Base-by-base conservation (phyloP, 92 coral and sea anemone genomes). In the Desmophyllum pertusum region DNA sequence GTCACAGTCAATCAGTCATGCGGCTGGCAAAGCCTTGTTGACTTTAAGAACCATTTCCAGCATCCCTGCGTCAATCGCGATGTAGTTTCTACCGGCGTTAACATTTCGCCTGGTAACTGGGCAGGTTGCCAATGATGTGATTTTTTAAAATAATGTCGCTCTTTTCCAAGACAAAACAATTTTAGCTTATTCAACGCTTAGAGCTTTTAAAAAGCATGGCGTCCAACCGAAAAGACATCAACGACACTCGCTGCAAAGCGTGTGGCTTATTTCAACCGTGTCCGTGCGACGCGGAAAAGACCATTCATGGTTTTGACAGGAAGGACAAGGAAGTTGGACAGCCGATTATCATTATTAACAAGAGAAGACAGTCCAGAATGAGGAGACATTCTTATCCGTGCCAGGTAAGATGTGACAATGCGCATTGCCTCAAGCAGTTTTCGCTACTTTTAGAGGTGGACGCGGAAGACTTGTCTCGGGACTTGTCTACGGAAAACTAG, bases 211-310 rank as follows among this genome's bases (percentile, higher is more conserved):
- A 23, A 40, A 61, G 76, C 46, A 84, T 84, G 65, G 15, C 51
- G 36, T n/a, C 80, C 46, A 72, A 27, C 41, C 40, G 33, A 10
- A 84, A 76, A 75, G 87, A 87, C 71, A 79, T 94, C 17, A 78
- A 92, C 46, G 90, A 80, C 69, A 87, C 87, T 27, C 92, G 98
- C 41, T 94, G 98, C 55, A 83, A 43, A n/a, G 81, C 37, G 21
- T 94, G 98, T 75, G 92, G 95, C 46, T 57, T 94, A 23, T 84
- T 94, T 74, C 84, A 81, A 83, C 98, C 98, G 37, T 94, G 98
- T 70, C 95, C 91, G 37, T 94, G 98, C 52, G 89, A 85, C 39
- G 88, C 90, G 27, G 90, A 85, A 1, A 89, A 78, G 65, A 80
- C 88, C 36, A 87, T 87, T 33, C 88, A 75, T 77, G 95, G 87